phyloP scores from a whole-genome alignment of 2,797 vertebrate species.

The Mus spretus region DNA sequence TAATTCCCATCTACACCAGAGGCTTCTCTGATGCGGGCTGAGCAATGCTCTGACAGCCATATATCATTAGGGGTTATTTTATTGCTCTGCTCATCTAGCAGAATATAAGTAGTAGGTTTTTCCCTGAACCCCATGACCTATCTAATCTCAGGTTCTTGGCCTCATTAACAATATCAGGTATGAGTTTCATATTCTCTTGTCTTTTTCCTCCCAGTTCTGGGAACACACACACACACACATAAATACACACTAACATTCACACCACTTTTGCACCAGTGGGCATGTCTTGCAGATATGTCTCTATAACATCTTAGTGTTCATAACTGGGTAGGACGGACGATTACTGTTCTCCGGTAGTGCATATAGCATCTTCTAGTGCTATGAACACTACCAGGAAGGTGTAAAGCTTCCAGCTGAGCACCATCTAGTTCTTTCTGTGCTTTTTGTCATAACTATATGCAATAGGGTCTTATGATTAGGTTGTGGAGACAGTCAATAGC shows the following conservation, averaged over 20 bases:
- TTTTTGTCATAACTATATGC: background rate
- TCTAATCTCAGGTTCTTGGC: background rate
- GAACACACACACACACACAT: too few species aligned
- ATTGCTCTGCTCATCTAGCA: background rate
- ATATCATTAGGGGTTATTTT: background rate
- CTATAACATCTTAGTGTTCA: background rate
- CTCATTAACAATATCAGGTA: background rate
- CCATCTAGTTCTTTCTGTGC: background rate
- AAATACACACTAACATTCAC: background rate
- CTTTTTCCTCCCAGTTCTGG: too few species aligned
- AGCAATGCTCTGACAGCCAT: background rate
- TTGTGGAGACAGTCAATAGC: background rate
- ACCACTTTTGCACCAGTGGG: background rate
- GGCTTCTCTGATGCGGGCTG: background rate
- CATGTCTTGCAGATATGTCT: background rate
- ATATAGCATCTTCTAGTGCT: background rate
- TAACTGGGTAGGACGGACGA: background rate
- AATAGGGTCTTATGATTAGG: background rate
- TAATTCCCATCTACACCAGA: background rate
- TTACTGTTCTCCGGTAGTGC: background rate
- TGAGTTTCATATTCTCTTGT: background rate
- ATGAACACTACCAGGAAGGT: background rate
- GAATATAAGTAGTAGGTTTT: background rate
- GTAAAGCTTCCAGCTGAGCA: background rate
- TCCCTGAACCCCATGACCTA: background rate